These are phyloP conservation scores for Boulengeromyrus knoepffleri DNA, from an alignment of 2,113 vertebrate species.

Conservation along the genomic window DNA sequence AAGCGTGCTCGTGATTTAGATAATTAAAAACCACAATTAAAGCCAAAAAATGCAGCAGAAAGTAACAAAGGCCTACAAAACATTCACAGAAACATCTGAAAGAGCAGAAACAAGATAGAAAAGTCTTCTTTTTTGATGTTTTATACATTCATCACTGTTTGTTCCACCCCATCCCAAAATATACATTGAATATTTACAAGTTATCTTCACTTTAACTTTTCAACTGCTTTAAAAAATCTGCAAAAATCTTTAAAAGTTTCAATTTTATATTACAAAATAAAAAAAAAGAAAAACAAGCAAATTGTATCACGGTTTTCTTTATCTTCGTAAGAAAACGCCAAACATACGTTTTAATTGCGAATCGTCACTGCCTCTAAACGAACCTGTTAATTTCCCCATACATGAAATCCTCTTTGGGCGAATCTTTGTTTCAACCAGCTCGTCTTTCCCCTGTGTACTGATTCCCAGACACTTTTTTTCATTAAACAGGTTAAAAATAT, in stretches of 20 bases:
- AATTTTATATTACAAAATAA: slow-evolving; percentile 49
- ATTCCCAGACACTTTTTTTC: neutral
- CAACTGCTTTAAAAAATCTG: slow-evolving; percentile 36
- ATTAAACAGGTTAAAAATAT: neutral
- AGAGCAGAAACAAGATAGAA: slow-evolving; percentile 25
- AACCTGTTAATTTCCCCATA: neutral
- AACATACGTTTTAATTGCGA: slow-evolving; percentile 39
- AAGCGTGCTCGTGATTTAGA: slow-evolving; percentile 35
- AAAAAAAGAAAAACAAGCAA: slow-evolving; percentile 41
- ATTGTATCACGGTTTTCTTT: slow-evolving; percentile 40
- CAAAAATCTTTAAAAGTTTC: slow-evolving; percentile 38
- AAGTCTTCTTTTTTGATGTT: slow-evolving; percentile 41
- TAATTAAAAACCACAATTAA: slow-evolving; percentile 34
- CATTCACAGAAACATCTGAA: slow-evolving; percentile 17
- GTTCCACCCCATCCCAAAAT: slow-evolving; percentile 46
- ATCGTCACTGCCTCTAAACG: slow-evolving; percentile 38
- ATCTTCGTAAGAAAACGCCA: slow-evolving; percentile 55
- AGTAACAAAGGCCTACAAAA: slow-evolving; percentile 32
- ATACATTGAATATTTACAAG: slow-evolving; percentile 49
- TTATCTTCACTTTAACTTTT: slow-evolving; percentile 54
- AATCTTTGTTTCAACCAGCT: neutral
- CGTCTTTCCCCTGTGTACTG: neutral
- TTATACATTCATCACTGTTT: slow-evolving; percentile 61
- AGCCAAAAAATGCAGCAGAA: slow-evolving; percentile 37
- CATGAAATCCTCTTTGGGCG: neutral